Percentiles rank a stretch among this genome's conserved stretches.
These are phyloP conservation scores for Perodicticus potto DNA, from an alignment of 2,797 vertebrate genomes.

Conservation along the genomic window DNA sequence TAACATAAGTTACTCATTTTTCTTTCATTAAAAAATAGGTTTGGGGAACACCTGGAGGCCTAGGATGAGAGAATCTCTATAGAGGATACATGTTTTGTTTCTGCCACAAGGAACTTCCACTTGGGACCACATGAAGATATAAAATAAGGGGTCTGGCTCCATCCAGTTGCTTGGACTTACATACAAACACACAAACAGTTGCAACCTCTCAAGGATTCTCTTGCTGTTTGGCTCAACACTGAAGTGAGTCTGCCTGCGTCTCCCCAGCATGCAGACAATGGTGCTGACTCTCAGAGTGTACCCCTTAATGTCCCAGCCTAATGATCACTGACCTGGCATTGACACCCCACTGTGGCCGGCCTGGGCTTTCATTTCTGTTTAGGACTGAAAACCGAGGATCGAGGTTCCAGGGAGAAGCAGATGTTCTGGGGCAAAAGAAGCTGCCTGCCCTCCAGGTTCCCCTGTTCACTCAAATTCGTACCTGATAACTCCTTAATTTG, in stretches of 20 bases:
- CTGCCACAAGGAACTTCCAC: neutral
- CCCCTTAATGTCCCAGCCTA: no score
- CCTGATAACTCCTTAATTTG: neutral
- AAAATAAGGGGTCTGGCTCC: neutral
- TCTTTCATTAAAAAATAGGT: neutral
- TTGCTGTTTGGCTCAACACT: neutral
- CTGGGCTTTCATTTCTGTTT: neutral
- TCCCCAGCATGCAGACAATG: neutral
- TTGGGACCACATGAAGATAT: neutral
- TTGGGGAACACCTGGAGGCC: neutral
- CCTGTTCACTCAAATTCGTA: neutral
- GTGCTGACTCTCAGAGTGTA: neutral
- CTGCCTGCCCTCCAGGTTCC: neutral
- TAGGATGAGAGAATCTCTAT: neutral
- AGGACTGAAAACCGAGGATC: neutral
- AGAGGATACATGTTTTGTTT: neutral
- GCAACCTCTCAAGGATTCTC: neutral
- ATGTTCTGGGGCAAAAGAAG: neutral
- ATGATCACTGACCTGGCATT: neutral
- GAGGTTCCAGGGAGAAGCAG: accelerated
- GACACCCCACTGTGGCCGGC: neutral
- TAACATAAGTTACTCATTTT: neutral
- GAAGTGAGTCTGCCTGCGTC: neutral
- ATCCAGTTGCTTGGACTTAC: neutral
- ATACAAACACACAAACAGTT: neutral